Base-by-base conservation (phyloP, 2,797 vertebrate genomes). In the Garrulus glandarius region DNA sequence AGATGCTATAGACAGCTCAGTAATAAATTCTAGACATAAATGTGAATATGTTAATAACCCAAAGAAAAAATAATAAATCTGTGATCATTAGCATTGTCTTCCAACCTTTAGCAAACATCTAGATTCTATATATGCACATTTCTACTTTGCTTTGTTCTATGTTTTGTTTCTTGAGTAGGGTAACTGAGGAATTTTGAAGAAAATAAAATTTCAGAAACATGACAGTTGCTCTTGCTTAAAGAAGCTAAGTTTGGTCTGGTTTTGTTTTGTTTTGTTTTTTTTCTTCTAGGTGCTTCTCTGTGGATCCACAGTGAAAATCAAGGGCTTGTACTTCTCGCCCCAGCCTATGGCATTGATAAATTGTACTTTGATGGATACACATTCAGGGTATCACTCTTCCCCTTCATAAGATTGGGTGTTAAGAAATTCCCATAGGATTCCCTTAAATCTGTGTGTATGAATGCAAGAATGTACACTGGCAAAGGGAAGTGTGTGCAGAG, bases 271-370 rank as follows among this genome's bases (percentile, higher is more conserved):
- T 80, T 85, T 79, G 11, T 8, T 56, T 69, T 26, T 26, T 78
- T 67, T 37, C 13, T 65, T 68, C 46, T 78, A 97, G 94, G 91
- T 56, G 52, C 84, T 59, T 29, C 94, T 55, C 85, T 98, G 57
- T 93, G 90, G 71, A 97, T 98, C 69, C 92, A 36, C 63, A 88
- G 83, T 89, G 96, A 68, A 63, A 97, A 89, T 4, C 63, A 98
- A 44, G 98, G 98, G n/a, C 61, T 99, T 22, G 60, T 59, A 84
- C 95, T 98, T 91, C 5, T 24, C 5, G 98, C 97, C 72, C 93
- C 97, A 70, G 78, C 43, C 29, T 92, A 97, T 27, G 98, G 98
- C 85, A 97, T 98, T 79, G 96, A 98, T 3, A 95, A 98, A 85
- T 82, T 99, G 82, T 97, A 91, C 95, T 98, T 98, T 41, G 97